phyloP scores from a whole-genome alignment of 2,888 invertebrate genomes.

The Synergus japonicus region DNA sequence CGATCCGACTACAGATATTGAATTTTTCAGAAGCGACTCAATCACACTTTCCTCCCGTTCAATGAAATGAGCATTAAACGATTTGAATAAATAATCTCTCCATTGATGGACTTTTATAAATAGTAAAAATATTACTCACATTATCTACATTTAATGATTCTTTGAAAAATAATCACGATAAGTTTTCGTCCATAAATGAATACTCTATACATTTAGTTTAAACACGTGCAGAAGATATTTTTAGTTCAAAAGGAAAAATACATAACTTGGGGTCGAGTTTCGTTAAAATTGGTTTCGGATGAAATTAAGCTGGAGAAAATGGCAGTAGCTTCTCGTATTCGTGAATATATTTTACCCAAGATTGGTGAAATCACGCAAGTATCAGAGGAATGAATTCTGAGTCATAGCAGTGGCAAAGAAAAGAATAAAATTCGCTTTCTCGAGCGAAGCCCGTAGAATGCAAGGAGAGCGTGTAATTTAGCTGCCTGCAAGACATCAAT shows the following conservation, averaged over 20 bases:
- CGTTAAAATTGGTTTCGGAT: constrained; percentile 25
- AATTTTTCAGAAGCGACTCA: constrained; percentile 4
- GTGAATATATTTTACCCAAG: constrained; percentile 25
- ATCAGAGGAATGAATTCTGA: constrained; percentile 28
- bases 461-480: constrained; percentile 39
- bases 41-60: background rate
- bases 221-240: constrained; percentile 21
- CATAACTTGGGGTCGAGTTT: background rate
- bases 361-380: constrained; percentile 31
- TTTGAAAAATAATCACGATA: background rate
- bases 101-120: constrained; percentile 3
- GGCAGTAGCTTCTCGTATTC: constrained; percentile 8
- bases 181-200: background rate
- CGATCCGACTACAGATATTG: background rate
- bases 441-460: constrained; percentile 21
- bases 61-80: background rate
- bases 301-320: constrained; percentile 20
- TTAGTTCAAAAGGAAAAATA: background rate
- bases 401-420: constrained; percentile 32
- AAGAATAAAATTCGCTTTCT: constrained; percentile 37
- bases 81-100: background rate
- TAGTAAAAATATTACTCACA: too few relatives aligned
- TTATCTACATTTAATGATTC: background rate
- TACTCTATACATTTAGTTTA: background rate
- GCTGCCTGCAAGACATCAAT: constrained; percentile 29